Conservation (phyloP, 2,888 invertebrate genomes). For the Synanthedon formicaeformis region DNA sequence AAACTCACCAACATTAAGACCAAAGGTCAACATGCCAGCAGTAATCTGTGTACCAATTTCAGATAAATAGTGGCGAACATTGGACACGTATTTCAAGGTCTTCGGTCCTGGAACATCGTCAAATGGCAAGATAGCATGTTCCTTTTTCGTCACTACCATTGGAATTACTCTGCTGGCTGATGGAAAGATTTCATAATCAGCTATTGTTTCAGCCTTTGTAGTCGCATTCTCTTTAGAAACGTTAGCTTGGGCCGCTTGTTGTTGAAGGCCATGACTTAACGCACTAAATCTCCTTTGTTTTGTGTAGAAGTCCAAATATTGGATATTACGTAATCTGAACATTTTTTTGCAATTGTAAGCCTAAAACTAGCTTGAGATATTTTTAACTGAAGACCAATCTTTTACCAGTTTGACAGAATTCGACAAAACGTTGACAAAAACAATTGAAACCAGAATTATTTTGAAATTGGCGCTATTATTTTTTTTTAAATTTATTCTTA, state of each 20-base stretch:
- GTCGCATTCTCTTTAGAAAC: background rate
- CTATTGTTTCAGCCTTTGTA: background rate
- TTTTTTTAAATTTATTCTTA: background rate
- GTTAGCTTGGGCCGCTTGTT: background rate
- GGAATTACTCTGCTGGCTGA: slow-evolving; percentile 33
- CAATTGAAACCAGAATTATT: slow-evolving; percentile 1
- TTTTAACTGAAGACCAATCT: background rate
- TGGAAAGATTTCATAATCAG: slow-evolving; percentile 9
- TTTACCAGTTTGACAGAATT: background rate
- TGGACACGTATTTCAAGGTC: slow-evolving; percentile 68
- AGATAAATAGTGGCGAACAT: slow-evolving; percentile 71
- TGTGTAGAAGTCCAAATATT: background rate
- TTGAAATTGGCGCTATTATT: slow-evolving; percentile 1
- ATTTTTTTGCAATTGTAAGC: too few relatives aligned
- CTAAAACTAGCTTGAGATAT: too few relatives aligned
- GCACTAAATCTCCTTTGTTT: background rate
- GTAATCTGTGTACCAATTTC: slow-evolving; percentile 73
- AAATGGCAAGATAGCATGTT: slow-evolving; percentile 56
- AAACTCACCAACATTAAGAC: slow-evolving; percentile 61
- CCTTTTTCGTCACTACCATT: slow-evolving; percentile 38
- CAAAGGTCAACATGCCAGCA: slow-evolving; percentile 58
- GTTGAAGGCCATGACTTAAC: background rate
- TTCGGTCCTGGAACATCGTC: slow-evolving; percentile 76
- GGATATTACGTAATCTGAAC: background rate
- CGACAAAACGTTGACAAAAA: background rate